Percentiles rank a stretch among this genome's conserved stretches.
Conservation (phyloP, 2,113 vertebrate species). For the Megaceryle maxima region DNA sequence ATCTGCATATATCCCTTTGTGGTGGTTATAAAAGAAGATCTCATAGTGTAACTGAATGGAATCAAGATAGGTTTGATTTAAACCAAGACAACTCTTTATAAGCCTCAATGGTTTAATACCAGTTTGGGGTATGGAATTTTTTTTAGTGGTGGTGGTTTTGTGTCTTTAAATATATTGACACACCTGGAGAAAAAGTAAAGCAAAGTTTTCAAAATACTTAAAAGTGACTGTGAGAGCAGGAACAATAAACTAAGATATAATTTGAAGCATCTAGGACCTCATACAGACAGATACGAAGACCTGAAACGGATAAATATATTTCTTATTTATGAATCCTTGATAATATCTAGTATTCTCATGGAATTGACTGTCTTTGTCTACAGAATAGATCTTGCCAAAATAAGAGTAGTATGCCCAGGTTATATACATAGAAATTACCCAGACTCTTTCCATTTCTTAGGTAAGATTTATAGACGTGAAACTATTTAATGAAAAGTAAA, state of each 20-base stretch:
- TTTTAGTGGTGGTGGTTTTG: background rate
- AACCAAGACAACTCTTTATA: background rate
- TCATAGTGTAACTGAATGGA: background rate
- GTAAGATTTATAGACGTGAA: background rate
- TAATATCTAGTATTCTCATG: background rate
- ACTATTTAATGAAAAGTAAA: background rate
- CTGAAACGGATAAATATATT: background rate
- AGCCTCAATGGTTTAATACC: background rate
- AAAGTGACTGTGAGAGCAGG: background rate
- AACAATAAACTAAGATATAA: background rate
- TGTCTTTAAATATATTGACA: background rate
- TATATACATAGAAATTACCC: background rate
- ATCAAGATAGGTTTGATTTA: background rate
- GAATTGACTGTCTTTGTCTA: background rate
- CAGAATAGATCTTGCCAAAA: background rate
- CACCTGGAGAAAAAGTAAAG: background rate
- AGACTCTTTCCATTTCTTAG: background rate
- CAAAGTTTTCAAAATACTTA: background rate
- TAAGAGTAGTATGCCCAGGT: background rate
- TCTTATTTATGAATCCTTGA: background rate
- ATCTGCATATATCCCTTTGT: background rate
- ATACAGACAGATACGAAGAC: background rate
- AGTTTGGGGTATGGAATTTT: background rate
- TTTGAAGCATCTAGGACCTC: background rate
- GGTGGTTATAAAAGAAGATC: background rate